Conservation (phyloP, 2,113 vertebrate species). For the Agapornis roseicollis region DNA sequence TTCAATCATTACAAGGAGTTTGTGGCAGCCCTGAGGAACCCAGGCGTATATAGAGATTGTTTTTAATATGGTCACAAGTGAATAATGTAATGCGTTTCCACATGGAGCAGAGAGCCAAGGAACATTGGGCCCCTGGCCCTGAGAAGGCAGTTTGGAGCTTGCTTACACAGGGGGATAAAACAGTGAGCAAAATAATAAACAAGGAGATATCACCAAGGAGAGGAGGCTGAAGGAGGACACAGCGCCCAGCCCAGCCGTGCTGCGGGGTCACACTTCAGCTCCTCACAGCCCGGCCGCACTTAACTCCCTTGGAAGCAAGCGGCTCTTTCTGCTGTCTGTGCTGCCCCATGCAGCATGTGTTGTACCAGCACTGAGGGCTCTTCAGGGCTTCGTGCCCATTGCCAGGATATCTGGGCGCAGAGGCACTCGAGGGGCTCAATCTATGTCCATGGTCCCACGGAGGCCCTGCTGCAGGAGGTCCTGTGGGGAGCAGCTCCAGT, state of each 20-base stretch:
- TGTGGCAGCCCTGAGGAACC: not conserved
- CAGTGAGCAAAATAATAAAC: constrained; percentile 41
- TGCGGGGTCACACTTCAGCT: not conserved
- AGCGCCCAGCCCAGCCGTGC: not conserved
- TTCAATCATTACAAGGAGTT: constrained; percentile 24
- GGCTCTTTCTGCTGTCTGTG: fast-evolving
- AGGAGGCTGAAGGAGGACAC: not conserved
- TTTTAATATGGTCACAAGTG: constrained; percentile 10
- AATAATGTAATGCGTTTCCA: not conserved
- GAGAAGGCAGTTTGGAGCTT: not conserved
- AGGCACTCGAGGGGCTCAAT: fast-evolving
- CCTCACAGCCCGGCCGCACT: not conserved
- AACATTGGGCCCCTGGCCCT: not conserved
- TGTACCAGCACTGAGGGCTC: not conserved
- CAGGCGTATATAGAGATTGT: not conserved
- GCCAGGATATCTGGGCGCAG: fast-evolving
- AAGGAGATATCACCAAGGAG: constrained; percentile 32
- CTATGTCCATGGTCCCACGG: not conserved
- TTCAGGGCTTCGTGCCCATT: not conserved
- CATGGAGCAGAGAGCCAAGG: not conserved
- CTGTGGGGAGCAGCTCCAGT: fast-evolving
- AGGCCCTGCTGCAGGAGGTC: not conserved
- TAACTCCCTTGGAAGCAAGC: fast-evolving
- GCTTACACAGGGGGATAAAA: not conserved
- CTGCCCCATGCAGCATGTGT: fast-evolving